phyloP scores from a whole-genome alignment of 2,888 invertebrate genomes.

The Endotricha flammealis region DNA sequence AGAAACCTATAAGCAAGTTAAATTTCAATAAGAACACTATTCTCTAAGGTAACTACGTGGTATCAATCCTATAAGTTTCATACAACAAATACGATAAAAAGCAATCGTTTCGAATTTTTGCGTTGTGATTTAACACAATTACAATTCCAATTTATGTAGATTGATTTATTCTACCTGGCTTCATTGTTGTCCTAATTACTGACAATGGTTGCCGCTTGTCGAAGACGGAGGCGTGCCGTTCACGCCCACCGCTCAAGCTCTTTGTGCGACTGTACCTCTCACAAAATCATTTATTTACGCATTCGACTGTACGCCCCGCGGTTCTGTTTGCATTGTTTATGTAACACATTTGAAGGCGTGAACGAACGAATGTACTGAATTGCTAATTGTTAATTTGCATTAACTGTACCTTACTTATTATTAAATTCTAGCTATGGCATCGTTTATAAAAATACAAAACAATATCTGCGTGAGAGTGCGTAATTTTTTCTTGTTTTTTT shows the following conservation, averaged over 20 bases:
- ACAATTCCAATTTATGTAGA: constrained; percentile 42
- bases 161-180: constrained; percentile 56
- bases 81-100: too few species aligned
- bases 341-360: constrained; percentile 38
- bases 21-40: too few species aligned
- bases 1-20: too few species aligned
- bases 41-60: too few species aligned
- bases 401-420: too few species aligned
- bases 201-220: constrained; percentile 14
- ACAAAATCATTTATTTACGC: constrained; percentile 43
- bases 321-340: constrained; percentile 69
- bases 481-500: too few species aligned
- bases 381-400: too few species aligned
- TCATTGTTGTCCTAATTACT: constrained; percentile 60
- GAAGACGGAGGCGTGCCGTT: constrained; percentile 59
- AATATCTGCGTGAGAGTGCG: too few species aligned
- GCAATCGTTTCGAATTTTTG: constrained; percentile 2
- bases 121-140: constrained; percentile 12
- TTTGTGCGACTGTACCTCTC: constrained; percentile 49
- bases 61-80: too few species aligned
- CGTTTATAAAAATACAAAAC: too few species aligned
- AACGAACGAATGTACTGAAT: too few species aligned
- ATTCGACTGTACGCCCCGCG: constrained; percentile 43
- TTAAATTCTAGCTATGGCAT: too few species aligned
- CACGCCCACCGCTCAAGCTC: constrained; percentile 60